These are phyloP conservation scores for Dolichomitus sp. DNA, from an alignment of 2,888 invertebrate species.

Conservation along the genomic window DNA sequence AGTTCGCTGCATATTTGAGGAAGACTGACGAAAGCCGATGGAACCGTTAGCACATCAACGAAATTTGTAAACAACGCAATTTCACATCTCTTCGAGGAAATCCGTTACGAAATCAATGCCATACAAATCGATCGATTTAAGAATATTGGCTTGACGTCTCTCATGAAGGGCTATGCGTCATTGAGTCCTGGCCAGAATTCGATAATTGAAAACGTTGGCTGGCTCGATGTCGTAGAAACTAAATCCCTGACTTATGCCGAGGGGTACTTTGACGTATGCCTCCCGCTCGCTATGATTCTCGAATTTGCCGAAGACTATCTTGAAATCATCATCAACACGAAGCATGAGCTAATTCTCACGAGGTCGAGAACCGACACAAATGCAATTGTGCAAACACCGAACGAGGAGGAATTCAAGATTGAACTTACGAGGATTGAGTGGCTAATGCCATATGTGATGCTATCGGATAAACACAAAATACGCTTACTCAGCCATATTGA, in stretches of 20 bases:
- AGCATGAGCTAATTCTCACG: slow-evolving; percentile 43
- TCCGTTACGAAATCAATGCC: no score
- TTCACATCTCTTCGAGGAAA: no score
- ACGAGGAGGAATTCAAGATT: no score
- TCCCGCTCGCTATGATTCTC: no score
- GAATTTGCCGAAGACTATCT: slow-evolving; percentile 50
- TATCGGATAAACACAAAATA: slow-evolving; percentile 63
- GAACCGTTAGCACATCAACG: no score
- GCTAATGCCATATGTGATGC: slow-evolving; percentile 65
- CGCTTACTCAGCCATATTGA: slow-evolving; percentile 61
- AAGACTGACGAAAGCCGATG: no score
- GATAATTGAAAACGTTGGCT: background rate
- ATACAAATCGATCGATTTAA: slow-evolving; percentile 78
- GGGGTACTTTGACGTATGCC: slow-evolving; percentile 47
- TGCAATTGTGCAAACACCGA: slow-evolving; percentile 35
- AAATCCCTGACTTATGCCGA: no score
- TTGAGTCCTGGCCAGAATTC: slow-evolving; percentile 51
- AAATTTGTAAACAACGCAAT: no score
- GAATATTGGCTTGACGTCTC: slow-evolving; percentile 79
- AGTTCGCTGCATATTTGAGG: no score
- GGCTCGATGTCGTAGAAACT: no score
- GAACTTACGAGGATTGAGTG: no score
- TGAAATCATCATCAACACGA: slow-evolving; percentile 52
- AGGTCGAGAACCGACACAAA: slow-evolving; percentile 49
- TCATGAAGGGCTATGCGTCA: no score